Evolutionary conservation across 2,797 vertebrate species (phyloP), one percentile per base, ranked within the genome.

Genomic region (Craterocephalus amniculus): DNA sequence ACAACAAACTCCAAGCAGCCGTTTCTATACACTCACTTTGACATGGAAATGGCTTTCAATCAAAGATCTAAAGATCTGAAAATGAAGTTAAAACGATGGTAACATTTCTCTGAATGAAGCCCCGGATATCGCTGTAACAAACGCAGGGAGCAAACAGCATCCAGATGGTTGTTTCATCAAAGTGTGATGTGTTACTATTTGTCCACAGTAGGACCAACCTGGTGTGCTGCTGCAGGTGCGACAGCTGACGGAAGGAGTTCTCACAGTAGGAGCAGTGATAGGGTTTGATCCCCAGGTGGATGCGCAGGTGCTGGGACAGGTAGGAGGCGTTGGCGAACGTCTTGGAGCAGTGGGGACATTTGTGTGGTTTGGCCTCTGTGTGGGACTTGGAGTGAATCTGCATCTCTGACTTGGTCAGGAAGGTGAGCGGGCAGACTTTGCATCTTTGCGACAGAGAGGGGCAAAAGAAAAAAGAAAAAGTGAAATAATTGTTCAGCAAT

Each of bases 221-320:
- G 92, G 97, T 99, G 93, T 99, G 98, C 93, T 99, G 97, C 94
- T 99, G 98, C 91, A 99, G 96, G 93, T 99, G 98, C 73, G 98
- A 99, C 68, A 99, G 95, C 92, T 99, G 98, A 70, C 97, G 96
- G 95, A 99, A 99, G 70, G 97, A 98, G 93, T 99, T 99, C 93
- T 99, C 97, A 78, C 98, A 99, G 94, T 99, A 99, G 90, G 97
- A 97, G 94, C 98, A 99, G 95, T 98, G 97, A 87, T 99, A 99
- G 87, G 98, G 97, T 91, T 99, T 99, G 83, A 98, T 98, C 0
- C 97, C 98, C 89, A 99, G 94, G 94, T 99, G 98, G 90, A 99
- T 99, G 78, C 98, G 97, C 91, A 99, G 93, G 91, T 99, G 98
- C 92, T 99, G 98, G 56, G 97, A 95, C 94, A 99, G 94, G 94